These are phyloP conservation scores for Clunio marinus DNA, from an alignment of 2,888 invertebrate genomes.

Conservation along the genomic window DNA sequence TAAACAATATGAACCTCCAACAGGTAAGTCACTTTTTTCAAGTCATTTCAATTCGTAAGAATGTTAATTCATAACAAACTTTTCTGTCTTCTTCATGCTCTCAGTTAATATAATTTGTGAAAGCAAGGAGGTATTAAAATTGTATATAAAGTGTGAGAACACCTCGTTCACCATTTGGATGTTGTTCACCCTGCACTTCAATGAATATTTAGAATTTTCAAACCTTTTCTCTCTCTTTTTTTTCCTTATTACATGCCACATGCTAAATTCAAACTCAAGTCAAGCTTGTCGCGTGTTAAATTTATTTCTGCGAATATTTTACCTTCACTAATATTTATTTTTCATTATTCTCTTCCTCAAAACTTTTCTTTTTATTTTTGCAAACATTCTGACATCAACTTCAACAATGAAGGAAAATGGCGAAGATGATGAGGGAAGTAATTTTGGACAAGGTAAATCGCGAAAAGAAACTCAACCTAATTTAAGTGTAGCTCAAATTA, in stretches of 20 bases:
- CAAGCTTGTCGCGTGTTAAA: slow-evolving; percentile 48
- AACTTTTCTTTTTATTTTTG: slow-evolving; percentile 39
- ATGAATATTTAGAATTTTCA: background rate
- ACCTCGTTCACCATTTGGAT: background rate
- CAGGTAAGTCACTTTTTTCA: slow-evolving; percentile 12
- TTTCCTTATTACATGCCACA: background rate
- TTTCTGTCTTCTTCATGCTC: slow-evolving; percentile 33
- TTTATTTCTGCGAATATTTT: background rate
- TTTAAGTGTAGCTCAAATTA: slow-evolving; percentile 80
- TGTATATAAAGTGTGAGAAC: background rate
- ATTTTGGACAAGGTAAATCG: slow-evolving; percentile 54
- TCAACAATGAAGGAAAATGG: slow-evolving; percentile 40
- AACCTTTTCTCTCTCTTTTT: background rate
- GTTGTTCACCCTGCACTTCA: slow-evolving; percentile 12
- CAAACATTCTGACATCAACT: slow-evolving; percentile 40
- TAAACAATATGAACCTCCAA: slow-evolving; percentile 57
- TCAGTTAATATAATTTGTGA: slow-evolving; percentile 32
- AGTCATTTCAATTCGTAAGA: background rate
- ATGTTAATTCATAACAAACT: background rate
- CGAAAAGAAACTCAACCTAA: slow-evolving; percentile 36
- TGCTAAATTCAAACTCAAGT: no score
- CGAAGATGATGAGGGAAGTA: slow-evolving; percentile 51
- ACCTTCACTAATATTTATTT: background rate
- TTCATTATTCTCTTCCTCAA: background rate
- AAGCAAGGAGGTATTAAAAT: slow-evolving; percentile 33